Base-by-base conservation (phyloP, 2,888 invertebrate genomes). In the Liopterus haemorrhoidalis region DNA sequence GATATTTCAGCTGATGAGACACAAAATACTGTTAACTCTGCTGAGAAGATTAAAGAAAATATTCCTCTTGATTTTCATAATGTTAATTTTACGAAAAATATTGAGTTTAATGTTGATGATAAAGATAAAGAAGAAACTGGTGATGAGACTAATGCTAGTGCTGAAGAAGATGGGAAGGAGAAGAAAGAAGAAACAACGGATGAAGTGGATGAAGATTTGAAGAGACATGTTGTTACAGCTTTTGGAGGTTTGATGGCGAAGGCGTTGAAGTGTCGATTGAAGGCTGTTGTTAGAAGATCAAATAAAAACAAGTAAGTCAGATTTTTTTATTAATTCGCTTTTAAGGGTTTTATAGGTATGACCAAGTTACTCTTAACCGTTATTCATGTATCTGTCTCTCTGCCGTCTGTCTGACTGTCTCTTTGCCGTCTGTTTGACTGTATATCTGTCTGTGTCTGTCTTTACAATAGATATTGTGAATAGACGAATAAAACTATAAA, bases 181-280 rank as follows among this genome's bases (percentile, higher is more conserved):
- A 52, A 54, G 24, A 33, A 45, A 22, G 22, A 41, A 32, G 46
- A 14, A 12, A 11, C 28, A 12, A 33, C 49, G 21, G 56, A 50
- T 33, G 52, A 53, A 41, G 49, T 42, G 19, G 52, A 52, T 43
- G 47, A 42, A 8, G 53, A 53, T 22, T 54, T 53, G 27, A 49
- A 50, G 39, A 56, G 53, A 42, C 49, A 54, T 32, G 53, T 55
- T 35, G 47, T 52, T 12, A 48, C 51, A 2, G 49, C 50, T 36
- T 55, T 57, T 46, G 57, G 53, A 25, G 54, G 52, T n/a, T 46
- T 57, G 19, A 52, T 57, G 49, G 54, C 52, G 2, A 56, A 55
- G 43, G 55, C 57, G 11, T 45, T 55, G 38, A 50, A 49, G 19
- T 46, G 46, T 46, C 48, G 45, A 9, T 39, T 45, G n/a, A 38